Evolutionary conservation across 2,888 invertebrate genomes (phyloP).

Genomic region (Pammene aurita): DNA sequence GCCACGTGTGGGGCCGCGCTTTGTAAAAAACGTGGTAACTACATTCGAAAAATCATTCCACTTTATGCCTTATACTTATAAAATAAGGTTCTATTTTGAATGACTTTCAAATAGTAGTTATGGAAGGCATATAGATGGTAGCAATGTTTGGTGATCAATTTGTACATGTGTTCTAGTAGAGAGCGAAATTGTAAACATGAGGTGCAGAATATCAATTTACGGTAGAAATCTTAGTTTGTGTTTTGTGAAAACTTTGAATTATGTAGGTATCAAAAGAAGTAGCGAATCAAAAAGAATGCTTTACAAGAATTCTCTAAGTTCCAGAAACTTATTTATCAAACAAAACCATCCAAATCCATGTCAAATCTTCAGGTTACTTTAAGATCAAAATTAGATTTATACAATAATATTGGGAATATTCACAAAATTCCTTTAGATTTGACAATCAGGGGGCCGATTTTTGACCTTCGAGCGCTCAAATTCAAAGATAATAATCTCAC

Average conservation of each 20-base stretch:
- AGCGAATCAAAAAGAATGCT: too few relatives aligned
- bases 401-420: too few relatives aligned
- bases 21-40: neutral
- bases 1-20: constrained; percentile 15
- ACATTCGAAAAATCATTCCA: neutral
- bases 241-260: neutral
- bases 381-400: too few relatives aligned
- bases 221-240: constrained; percentile 17
- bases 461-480: too few relatives aligned
- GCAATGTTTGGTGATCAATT: constrained; percentile 36
- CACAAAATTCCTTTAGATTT: too few relatives aligned
- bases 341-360: too few relatives aligned
- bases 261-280: too few relatives aligned
- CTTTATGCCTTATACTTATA: neutral
- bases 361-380: too few relatives aligned
- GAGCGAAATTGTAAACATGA: constrained; percentile 29
- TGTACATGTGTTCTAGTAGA: constrained; percentile 36
- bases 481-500: too few relatives aligned
- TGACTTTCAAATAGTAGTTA: neutral
- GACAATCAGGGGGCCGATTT: too few relatives aligned
- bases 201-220: constrained; percentile 14
- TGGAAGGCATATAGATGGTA: neutral
- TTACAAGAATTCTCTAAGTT: too few relatives aligned
- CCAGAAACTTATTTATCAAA: too few relatives aligned
- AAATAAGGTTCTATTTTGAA: neutral